Evolutionary conservation across 2,888 invertebrate species (phyloP).

Genomic region (Selenia dentaria): DNA sequence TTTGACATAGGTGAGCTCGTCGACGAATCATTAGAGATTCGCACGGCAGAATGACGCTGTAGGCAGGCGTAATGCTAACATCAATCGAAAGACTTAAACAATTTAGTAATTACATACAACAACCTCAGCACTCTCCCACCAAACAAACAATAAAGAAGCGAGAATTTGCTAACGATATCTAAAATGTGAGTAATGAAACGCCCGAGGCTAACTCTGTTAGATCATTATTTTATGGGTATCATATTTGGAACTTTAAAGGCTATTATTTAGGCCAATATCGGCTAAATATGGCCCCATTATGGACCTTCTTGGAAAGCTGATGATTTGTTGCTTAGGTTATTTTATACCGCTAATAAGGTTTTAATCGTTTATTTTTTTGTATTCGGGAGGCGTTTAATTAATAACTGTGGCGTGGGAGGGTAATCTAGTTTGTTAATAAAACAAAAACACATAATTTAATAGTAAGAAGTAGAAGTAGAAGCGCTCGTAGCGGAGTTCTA

Average conservation of each 20-base stretch:
- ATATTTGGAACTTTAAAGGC: conserved; percentile 66
- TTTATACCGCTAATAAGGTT: conserved; percentile 27
- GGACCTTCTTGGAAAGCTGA: conserved; percentile 42
- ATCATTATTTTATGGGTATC: conserved; percentile 78
- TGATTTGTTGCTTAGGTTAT: conserved; percentile 41
- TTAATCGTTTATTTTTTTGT: conserved; percentile 13
- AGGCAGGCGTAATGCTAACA: no score
- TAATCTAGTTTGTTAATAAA: conserved; percentile 17
- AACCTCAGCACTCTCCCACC: background rate
- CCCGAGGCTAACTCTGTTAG: conserved; percentile 49
- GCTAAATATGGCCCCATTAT: conserved; percentile 37
- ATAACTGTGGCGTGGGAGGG: conserved; percentile 15
- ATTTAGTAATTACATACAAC: background rate
- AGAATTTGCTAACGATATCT: conserved; percentile 45
- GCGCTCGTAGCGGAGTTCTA: no score
- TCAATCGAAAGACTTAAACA: no score
- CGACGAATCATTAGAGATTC: no score
- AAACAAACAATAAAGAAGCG: conserved; percentile 28
- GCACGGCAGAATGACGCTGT: no score
- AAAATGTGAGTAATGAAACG: conserved; percentile 29
- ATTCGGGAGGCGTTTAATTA: conserved; percentile 31
- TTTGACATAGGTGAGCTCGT: no score
- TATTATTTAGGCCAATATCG: conserved; percentile 68
- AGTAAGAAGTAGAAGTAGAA: no score
- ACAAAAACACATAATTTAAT: no score